Conservation (phyloP, 1,140 invertebrate species). For the Octopus sinensis region DNA sequence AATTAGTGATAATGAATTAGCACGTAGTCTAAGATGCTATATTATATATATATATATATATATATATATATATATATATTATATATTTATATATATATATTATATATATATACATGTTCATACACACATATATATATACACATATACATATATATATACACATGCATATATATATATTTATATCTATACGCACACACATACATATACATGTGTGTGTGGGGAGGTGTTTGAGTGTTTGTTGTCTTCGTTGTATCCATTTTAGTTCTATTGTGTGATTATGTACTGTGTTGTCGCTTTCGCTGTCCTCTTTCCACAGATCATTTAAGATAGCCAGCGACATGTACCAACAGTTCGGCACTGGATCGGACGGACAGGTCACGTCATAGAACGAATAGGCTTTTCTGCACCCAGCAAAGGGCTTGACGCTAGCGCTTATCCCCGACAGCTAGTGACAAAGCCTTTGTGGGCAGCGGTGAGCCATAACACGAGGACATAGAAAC, state of each 20-base stretch:
- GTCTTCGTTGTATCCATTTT: not conserved
- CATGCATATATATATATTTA: not conserved
- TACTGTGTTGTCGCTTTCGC: not conserved
- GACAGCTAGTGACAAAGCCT: constrained; percentile 7
- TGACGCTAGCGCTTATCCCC: not conserved
- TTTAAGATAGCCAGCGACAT: not conserved
- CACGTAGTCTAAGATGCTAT: not conserved
- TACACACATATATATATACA: not conserved
- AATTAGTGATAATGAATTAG: too few species aligned
- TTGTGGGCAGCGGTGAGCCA: constrained; percentile 6
- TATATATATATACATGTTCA: not conserved
- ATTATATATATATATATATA: not conserved
- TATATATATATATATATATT: too few species aligned
- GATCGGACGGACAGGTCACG: not conserved
- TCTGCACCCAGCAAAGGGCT: constrained; percentile 9
- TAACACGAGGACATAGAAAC: not conserved
- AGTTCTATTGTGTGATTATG: not conserved
- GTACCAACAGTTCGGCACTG: not conserved
- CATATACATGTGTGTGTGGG: not conserved
- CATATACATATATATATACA: not conserved
- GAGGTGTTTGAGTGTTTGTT: not conserved
- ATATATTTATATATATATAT: not conserved
- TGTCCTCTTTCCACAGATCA: not conserved
- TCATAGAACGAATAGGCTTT: not conserved
- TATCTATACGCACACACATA: not conserved